A percentile compares a stretch with the other conserved stretches of the same genome.
These are phyloP conservation scores for Bombus superbus DNA, from an alignment of 1,140 invertebrate genomes.

Conservation along the genomic window DNA sequence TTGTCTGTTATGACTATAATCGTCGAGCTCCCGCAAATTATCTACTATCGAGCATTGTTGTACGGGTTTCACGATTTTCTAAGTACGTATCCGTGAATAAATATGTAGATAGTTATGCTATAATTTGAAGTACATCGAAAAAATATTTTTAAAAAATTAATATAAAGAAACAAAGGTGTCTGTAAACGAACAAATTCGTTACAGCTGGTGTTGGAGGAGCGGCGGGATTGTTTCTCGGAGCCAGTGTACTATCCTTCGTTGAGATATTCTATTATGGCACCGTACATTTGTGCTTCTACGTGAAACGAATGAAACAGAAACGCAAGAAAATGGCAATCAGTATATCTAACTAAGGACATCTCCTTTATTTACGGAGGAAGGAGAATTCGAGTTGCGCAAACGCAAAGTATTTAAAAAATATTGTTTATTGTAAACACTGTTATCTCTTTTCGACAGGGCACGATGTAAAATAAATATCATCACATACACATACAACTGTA, in stretches of 20 bases:
- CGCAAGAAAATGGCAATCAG: neutral
- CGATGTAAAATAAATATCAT: constrained; percentile 68
- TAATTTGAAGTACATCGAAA: neutral
- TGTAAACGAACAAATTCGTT: neutral
- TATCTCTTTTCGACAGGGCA: constrained; percentile 47
- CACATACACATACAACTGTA: constrained; percentile 67
- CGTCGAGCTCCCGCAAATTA: constrained; percentile 26
- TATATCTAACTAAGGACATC: neutral
- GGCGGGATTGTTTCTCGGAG: constrained; percentile 87
- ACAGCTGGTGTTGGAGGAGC: constrained; percentile 88
- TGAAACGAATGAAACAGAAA: neutral
- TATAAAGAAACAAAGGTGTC: neutral
- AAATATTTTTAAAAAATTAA: neutral
- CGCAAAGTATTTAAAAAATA: constrained; percentile 60
- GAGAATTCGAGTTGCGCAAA: neutral
- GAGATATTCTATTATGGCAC: constrained; percentile 88
- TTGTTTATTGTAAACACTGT: constrained; percentile 62
- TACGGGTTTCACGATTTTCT: constrained; percentile 52
- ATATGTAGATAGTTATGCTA: too few species aligned
- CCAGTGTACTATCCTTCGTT: constrained; percentile 87
- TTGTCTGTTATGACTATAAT: neutral
- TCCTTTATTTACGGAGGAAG: neutral
- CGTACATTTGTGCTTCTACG: constrained; percentile 84
- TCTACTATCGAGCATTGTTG: constrained; percentile 26
- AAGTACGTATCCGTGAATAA: constrained; percentile 26